Percentiles rank a stretch among this genome's conserved stretches.
Conservation (phyloP, 2,113 vertebrate species). For the Elaphurus davidianus region DNA sequence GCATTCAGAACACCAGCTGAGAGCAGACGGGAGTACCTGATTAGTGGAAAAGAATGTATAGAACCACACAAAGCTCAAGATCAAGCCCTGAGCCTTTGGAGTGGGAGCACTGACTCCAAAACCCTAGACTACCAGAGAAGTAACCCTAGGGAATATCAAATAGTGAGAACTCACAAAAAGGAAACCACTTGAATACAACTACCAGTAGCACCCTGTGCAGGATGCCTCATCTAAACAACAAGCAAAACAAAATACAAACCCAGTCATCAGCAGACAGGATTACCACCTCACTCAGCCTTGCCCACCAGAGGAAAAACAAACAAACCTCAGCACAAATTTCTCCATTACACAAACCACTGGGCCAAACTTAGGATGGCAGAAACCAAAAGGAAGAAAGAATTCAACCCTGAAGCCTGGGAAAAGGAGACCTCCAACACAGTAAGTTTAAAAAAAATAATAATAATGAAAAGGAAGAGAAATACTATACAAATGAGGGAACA, state of each 20-base stretch:
- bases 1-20: not conserved
- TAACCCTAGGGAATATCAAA: not conserved
- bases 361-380: not conserved
- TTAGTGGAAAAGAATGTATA: not conserved
- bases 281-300: not conserved
- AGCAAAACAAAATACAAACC: not conserved
- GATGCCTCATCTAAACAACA: not conserved
- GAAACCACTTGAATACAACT: not conserved
- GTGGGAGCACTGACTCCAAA: not conserved
- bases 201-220: not conserved
- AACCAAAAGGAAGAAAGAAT: not conserved
- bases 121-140: not conserved
- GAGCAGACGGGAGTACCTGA: not conserved
- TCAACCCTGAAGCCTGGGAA: not conserved
- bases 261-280: not conserved
- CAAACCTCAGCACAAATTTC: not conserved
- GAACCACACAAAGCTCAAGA: not conserved
- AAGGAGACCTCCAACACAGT: not conserved
- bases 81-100: not conserved
- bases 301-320: not conserved
- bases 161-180: not conserved
- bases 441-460: not conserved
- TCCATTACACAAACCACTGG: not conserved
- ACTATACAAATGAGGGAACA: not conserved
- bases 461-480: not conserved